Evolutionary conservation across 2,113 vertebrate species (phyloP).

Genomic region (Anser cygnoides): DNA sequence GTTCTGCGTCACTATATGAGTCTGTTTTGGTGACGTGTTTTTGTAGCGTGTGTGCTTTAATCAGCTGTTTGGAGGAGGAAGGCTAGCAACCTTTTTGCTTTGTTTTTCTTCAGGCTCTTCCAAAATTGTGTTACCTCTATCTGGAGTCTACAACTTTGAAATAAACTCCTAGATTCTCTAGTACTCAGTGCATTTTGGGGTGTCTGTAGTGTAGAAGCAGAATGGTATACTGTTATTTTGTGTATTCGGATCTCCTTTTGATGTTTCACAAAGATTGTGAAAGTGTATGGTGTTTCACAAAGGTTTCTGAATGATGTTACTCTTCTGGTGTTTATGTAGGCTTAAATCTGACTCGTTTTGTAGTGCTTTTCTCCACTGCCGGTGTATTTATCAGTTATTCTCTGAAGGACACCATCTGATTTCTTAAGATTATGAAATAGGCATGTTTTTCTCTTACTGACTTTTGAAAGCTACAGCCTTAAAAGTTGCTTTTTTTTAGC

Average conservation of each 20-base stretch:
- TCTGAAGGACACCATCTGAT: background rate
- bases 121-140: fast-evolving
- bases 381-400: background rate
- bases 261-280: background rate
- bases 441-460: background rate
- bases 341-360: background rate
- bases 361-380: background rate
- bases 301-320: background rate
- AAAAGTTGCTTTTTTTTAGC: background rate
- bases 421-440: background rate
- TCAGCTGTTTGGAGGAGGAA: background rate
- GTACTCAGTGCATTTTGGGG: background rate
- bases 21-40: background rate
- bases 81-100: background rate
- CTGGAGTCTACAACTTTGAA: background rate
- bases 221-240: background rate
- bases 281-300: background rate
- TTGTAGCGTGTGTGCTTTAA: background rate
- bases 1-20: background rate
- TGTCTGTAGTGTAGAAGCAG: background rate
- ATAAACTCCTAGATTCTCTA: background rate
- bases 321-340: background rate
- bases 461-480: background rate
- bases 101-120: background rate
- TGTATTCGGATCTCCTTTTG: background rate